Conservation (phyloP, 1,140 invertebrate species). For the Pantala flavescens region DNA sequence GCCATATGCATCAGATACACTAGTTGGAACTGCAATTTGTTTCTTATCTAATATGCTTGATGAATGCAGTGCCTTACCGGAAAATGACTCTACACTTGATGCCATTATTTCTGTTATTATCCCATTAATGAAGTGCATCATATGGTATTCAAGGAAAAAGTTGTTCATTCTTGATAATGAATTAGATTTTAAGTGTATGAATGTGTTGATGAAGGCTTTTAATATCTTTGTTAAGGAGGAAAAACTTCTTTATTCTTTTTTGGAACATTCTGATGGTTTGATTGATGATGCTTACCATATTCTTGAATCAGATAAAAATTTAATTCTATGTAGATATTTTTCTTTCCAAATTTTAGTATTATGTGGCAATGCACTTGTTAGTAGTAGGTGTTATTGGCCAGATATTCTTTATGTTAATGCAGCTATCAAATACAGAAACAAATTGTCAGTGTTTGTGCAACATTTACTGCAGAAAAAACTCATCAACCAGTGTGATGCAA, state of each 20-base stretch:
- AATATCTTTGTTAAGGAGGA: conserved; percentile 6
- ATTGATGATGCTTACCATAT: not conserved
- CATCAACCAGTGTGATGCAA: too few species aligned
- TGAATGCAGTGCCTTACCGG: not conserved
- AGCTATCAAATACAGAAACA: not conserved
- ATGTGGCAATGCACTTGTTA: not conserved
- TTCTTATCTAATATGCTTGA: conserved; percentile 7
- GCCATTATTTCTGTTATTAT: not conserved
- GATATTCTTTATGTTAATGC: too few species aligned
- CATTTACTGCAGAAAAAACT: too few species aligned
- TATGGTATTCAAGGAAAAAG: conserved; percentile 1
- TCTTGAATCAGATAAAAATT: not conserved
- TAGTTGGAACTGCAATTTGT: not conserved
- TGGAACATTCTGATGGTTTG: not conserved
- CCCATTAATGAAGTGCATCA: not conserved
- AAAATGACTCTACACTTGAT: conserved; percentile 12
- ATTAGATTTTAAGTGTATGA: not conserved
- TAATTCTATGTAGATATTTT: not conserved
- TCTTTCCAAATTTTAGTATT: not conserved
- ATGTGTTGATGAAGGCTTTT: not conserved
- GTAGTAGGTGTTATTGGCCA: too few species aligned
- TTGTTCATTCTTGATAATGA: not conserved
- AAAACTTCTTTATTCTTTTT: not conserved
- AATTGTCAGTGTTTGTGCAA: not conserved
- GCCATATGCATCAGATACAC: not conserved